phyloP scores from a whole-genome alignment of 2,113 vertebrate species.

The Marmota flaviventris region DNA sequence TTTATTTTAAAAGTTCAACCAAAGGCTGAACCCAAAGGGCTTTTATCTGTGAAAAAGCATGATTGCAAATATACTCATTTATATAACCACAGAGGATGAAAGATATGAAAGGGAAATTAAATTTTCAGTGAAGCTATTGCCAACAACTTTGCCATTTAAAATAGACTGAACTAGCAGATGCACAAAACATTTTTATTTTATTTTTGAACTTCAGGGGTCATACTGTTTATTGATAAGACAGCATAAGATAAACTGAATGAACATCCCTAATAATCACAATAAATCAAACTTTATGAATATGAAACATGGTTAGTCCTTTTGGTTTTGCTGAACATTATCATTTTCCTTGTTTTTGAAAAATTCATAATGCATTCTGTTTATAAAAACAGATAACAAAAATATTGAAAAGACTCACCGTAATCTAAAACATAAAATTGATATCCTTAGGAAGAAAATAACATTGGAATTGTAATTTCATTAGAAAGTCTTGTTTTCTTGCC shows the following conservation, averaged over 20 bases:
- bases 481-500: neutral
- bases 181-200: conserved; percentile 63
- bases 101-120: conserved; percentile 75
- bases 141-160: conserved; percentile 62
- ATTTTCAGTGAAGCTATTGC: conserved; percentile 65
- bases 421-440: neutral
- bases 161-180: conserved; percentile 15
- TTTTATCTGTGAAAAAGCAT: conserved; percentile 62
- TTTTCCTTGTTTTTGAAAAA: conserved; percentile 36
- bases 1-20: conserved; percentile 68
- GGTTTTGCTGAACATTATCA: neutral
- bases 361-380: neutral
- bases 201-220: conserved; percentile 71
- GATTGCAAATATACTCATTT: conserved; percentile 45
- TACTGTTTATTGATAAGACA: conserved; percentile 49
- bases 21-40: conserved; percentile 1
- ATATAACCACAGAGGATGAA: conserved; percentile 57
- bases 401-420: neutral
- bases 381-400: conserved; percentile 8
- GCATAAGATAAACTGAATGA: conserved; percentile 18
- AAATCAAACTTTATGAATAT: conserved; percentile 30
- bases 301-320: neutral
- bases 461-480: conserved; percentile 14
- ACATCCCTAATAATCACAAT: conserved; percentile 18
- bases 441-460: conserved; percentile 10